phyloP scores from a whole-genome alignment of 2,113 vertebrate genomes.

The Alosa alosa region DNA sequence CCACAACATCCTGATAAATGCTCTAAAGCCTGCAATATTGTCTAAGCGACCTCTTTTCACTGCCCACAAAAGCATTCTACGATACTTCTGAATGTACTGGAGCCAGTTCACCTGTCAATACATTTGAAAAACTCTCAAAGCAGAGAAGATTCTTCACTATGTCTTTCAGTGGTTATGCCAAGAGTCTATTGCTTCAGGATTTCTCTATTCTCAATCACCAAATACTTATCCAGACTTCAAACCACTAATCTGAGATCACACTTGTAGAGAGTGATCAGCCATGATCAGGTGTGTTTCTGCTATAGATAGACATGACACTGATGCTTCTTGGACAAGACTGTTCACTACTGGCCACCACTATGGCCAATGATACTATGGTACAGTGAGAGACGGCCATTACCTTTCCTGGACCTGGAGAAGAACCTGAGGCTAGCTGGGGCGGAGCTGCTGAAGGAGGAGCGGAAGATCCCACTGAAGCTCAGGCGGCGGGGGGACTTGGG shows the following conservation, averaged over 20 bases:
- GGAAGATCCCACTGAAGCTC: constrained; percentile 95
- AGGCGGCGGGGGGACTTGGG: constrained; percentile 92
- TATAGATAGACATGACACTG: too few species aligned
- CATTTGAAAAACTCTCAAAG: not conserved
- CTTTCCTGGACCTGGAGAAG: constrained; percentile 92
- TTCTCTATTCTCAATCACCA: too few species aligned
- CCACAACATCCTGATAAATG: constrained; percentile 9
- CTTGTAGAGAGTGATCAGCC: too few species aligned
- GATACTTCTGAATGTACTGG: not conserved
- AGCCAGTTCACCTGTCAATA: not conserved
- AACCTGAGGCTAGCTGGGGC: constrained; percentile 85
- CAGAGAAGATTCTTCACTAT: too few species aligned
- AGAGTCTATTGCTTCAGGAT: too few species aligned
- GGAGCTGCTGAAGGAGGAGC: constrained; percentile 80
- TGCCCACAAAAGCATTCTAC: not conserved
- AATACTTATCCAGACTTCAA: too few species aligned
- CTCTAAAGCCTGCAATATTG: not conserved
- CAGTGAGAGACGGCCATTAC: constrained; percentile 68
- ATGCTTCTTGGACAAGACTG: too few species aligned
- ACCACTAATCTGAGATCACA: too few species aligned
- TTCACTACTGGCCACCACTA: not conserved
- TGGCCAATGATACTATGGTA: not conserved
- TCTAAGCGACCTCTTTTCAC: not conserved
- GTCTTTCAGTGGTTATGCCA: too few species aligned
- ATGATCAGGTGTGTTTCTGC: too few species aligned